A percentile compares a stretch with the other conserved stretches of the same genome.
These are phyloP conservation scores for Alexandromys fortis DNA, from an alignment of 2,113 vertebrate species.

Conservation along the genomic window DNA sequence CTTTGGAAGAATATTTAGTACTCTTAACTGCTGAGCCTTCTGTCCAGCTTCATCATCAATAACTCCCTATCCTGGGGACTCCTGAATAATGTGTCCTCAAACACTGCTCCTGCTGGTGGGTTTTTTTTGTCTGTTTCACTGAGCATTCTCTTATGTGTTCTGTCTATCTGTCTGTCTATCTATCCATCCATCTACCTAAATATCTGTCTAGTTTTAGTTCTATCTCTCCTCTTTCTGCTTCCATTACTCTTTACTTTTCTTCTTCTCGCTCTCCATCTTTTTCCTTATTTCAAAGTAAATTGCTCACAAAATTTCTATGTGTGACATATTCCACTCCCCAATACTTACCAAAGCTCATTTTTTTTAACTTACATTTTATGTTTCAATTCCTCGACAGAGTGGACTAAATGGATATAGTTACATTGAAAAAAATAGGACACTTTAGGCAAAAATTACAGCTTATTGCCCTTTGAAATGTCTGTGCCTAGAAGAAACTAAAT, in stretches of 20 bases:
- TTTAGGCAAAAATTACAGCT: not conserved
- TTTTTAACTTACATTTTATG: not conserved
- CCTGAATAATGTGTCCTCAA: not conserved
- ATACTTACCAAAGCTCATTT: not conserved
- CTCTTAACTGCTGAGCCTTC: not conserved
- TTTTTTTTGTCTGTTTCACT: not conserved
- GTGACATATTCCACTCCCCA: not conserved
- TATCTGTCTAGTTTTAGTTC: not conserved
- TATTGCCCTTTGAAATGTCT: not conserved
- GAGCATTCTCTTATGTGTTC: not conserved
- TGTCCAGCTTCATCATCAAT: not conserved
- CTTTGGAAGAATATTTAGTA: not conserved
- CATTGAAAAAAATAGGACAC: not conserved
- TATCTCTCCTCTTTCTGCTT: not conserved
- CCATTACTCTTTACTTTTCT: no score
- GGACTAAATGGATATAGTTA: not conserved
- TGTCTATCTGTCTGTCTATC: not conserved
- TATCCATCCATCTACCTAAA: no score
- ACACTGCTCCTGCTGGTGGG: not conserved
- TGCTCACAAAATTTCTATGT: not conserved
- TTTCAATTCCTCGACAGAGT: not conserved
- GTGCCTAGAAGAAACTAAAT: not conserved
- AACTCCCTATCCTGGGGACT: not conserved
- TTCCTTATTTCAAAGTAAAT: not conserved
- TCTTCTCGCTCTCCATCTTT: not conserved